Base-by-base conservation (phyloP, 2,888 invertebrate genomes). In the Steinernema carpocapsae region DNA sequence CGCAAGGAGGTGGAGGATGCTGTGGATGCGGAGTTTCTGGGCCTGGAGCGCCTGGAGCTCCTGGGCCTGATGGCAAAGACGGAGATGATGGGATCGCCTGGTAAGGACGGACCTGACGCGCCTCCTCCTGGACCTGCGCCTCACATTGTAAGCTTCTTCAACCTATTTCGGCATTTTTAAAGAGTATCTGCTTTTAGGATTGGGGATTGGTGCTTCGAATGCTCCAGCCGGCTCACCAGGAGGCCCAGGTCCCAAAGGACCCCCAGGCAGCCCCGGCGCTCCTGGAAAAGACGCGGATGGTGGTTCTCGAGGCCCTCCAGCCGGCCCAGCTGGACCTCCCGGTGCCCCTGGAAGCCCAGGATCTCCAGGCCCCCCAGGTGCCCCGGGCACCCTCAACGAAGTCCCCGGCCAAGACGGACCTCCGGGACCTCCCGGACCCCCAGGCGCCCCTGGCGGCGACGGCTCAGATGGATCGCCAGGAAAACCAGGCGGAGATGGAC, bases 151-250 rank as follows among this genome's bases (percentile, higher is more conserved):
- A 56, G 56, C 4, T 26, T 6, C 14, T n/a, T n/a, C n/a, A n/a
- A n/a, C n/a, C n/a, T n/a, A n/a, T n/a, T n/a, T n/a, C n/a, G n/a
- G 43, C 7, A 43, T 43, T 43, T 14, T 43, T 12, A 43, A 43
- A 43, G n/a, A n/a, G n/a, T n/a, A n/a, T 48, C 48, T 4, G 52
- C n/a, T n/a, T n/a, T 14, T 4, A 10, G 4, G n/a, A 14, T 42
- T 42, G 74, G 79, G 77, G 82, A 82, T 32, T 82, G 81, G 77
- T 84, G 84, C 78, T 82, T 83, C 75, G 82, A 83, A 42, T 85
- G 85, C 56, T 78, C 76, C 79, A 17, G 77, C 82, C 17, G 85
- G 85, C 64, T 78, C 83, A 0, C 79, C 81, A 14, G 85, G 85
- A 48, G 70, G 74, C 12, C 74, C 76, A 42, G 83, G 83, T 45